A percentile compares a stretch with the other conserved stretches of the same genome.
phyloP scores from a whole-genome alignment of 1,140 invertebrate genomes.

The Geopemphigus sp. region DNA sequence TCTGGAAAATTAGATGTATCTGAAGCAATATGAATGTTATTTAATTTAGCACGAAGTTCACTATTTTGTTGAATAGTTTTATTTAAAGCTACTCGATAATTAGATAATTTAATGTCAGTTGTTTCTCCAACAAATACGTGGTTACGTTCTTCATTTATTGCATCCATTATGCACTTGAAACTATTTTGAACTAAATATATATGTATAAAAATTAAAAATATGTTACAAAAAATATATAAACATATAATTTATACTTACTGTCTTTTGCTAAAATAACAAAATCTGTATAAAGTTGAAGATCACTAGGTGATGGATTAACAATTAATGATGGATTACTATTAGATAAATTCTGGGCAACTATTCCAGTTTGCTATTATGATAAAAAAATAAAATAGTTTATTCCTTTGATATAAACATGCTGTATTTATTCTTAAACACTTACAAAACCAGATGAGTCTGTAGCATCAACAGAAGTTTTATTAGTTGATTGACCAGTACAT shows the following conservation, averaged over 20 bases:
- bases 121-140: conserved; percentile 55
- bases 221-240: neutral
- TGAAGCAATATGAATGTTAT: conserved; percentile 66
- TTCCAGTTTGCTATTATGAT: conserved; percentile 14
- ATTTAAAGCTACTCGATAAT: conserved; percentile 34
- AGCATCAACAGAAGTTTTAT: conserved; percentile 14
- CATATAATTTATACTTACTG: conserved; percentile 55
- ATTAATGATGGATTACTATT: conserved; percentile 53
- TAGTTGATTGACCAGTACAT: conserved; percentile 32
- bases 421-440: conserved; percentile 41
- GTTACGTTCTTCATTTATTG: conserved; percentile 65
- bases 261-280: conserved; percentile 69
- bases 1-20: conserved; percentile 63
- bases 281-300: conserved; percentile 56
- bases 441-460: conserved; percentile 56
- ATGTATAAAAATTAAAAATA: conserved; percentile 19
- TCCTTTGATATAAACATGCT: neutral
- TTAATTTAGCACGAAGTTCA: conserved; percentile 66
- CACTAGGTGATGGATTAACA: conserved; percentile 46
- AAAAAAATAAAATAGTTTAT: neutral
- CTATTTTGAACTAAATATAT: conserved; percentile 60
- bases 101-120: conserved; percentile 30
- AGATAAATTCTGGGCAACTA: conserved; percentile 50
- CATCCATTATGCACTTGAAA: conserved; percentile 59
- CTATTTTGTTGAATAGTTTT: conserved; percentile 72